Evolutionary conservation across 2,888 invertebrate species (phyloP).

Genomic region (Carcina quercana): DNA sequence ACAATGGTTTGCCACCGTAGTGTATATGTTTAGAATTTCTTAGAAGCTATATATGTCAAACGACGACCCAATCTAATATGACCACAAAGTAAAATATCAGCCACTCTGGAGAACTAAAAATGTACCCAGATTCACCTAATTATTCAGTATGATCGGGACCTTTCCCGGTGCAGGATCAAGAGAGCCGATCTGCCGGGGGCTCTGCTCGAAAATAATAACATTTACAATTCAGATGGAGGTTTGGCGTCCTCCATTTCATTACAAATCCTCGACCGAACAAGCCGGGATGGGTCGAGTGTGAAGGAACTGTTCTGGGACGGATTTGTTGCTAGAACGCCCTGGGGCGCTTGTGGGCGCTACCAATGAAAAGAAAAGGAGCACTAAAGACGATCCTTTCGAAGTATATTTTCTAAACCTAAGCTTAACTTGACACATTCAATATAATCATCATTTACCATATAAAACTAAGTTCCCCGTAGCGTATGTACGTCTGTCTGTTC

Average conservation of each 20-base stretch:
- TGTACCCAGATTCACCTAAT: conserved; percentile 7
- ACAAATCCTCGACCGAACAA: conserved; percentile 21
- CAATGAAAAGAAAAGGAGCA: neutral
- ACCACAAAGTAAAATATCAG: too few species aligned
- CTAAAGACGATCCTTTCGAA: neutral
- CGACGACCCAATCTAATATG: too few species aligned
- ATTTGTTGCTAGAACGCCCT: conserved; percentile 1
- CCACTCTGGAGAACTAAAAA: conserved; percentile 1
- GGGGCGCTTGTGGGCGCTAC: neutral
- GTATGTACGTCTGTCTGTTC: too few species aligned
- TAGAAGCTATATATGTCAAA: too few species aligned
- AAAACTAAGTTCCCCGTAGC: too few species aligned
- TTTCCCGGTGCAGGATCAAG: neutral
- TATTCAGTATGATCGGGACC: conserved; percentile 13
- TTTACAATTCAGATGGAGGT: conserved; percentile 41
- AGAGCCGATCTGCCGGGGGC: conserved; percentile 12
- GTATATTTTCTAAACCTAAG: neutral
- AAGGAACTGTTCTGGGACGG: neutral
- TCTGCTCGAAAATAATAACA: conserved; percentile 35
- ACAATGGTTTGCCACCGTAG: too few species aligned
- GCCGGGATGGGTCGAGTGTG: conserved; percentile 7
- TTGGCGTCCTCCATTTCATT: conserved; percentile 32
- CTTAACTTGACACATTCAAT: neutral
- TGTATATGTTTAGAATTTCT: too few species aligned
- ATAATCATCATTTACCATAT: neutral